phyloP scores from a whole-genome alignment of 2,888 invertebrate species.

The Erebia palarica region DNA sequence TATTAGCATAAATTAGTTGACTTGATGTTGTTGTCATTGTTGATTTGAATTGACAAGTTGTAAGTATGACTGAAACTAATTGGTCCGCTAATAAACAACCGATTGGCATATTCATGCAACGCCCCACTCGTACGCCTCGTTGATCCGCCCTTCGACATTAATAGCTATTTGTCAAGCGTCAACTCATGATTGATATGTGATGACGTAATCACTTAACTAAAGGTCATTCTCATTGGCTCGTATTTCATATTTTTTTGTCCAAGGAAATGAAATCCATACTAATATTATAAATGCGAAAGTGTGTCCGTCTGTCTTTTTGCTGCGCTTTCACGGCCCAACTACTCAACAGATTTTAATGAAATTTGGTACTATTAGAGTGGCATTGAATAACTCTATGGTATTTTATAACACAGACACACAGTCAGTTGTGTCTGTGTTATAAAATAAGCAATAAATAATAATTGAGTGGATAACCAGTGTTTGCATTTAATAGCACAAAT shows the following conservation, averaged over 20 bases:
- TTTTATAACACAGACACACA: no score
- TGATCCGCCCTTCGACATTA: constrained; percentile 66
- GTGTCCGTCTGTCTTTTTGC: no score
- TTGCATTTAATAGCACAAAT: no score
- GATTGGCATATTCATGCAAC: constrained; percentile 54
- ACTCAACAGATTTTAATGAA: no score
- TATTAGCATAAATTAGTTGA: no score
- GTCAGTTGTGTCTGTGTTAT: no score
- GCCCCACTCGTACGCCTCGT: constrained; percentile 48
- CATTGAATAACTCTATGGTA: no score
- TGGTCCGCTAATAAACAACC: constrained; percentile 64
- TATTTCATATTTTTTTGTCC: not conserved
- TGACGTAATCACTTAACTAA: constrained; percentile 60
- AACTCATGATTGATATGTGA: constrained; percentile 62
- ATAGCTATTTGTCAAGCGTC: constrained; percentile 74
- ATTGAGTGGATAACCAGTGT: no score
- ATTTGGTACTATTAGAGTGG: no score
- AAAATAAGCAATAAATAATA: no score
- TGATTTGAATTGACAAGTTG: constrained; percentile 50
- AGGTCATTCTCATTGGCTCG: constrained; percentile 18
- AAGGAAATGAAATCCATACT: not conserved
- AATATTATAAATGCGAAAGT: no score
- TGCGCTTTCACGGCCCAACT: no score
- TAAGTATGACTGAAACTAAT: constrained; percentile 63
- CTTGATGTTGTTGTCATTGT: not conserved